Conservation (phyloP, 1,140 invertebrate species). For the Mya arenaria region DNA sequence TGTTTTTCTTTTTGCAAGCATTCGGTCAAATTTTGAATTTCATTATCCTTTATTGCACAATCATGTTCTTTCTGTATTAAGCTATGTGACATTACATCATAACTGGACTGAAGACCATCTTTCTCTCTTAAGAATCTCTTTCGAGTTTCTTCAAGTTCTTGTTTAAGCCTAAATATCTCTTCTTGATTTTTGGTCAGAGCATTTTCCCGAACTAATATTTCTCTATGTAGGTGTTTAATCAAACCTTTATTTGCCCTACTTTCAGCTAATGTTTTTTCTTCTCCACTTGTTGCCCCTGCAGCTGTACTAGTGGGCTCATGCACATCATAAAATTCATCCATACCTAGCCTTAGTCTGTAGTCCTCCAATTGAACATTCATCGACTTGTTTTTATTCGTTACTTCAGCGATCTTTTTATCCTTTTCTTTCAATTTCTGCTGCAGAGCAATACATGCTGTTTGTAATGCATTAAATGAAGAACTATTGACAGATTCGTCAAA, state of each 20-base stretch:
- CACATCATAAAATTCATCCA: too few species aligned
- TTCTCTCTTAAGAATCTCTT: not conserved
- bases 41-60: conserved; percentile 11
- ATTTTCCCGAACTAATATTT: conserved; percentile 16
- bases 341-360: too few species aligned
- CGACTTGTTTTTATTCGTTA: not conserved
- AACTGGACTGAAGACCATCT: not conserved
- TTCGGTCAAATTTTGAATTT: conserved; percentile 20
- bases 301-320: too few species aligned
- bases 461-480: conserved; percentile 28
- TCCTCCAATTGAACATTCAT: too few species aligned
- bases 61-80: not conserved
- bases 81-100: not conserved
- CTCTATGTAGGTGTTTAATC: conserved; percentile 31
- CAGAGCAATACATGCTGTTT: conserved; percentile 30
- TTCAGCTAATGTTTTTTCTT: conserved; percentile 13
- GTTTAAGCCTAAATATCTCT: conserved; percentile 16
- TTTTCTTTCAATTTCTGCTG: conserved; percentile 36
- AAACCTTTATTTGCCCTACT: conserved; percentile 38
- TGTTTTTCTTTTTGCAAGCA: not conserved
- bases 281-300: conserved; percentile 46
- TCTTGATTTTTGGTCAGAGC: conserved; percentile 10
- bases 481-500: not conserved
- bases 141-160: conserved; percentile 3
- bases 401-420: not conserved